Evolutionary conservation across 2,113 vertebrate genomes (phyloP), one percentile per base, ranked within the genome.

Genomic region (Dasypus novemcinctus): DNA sequence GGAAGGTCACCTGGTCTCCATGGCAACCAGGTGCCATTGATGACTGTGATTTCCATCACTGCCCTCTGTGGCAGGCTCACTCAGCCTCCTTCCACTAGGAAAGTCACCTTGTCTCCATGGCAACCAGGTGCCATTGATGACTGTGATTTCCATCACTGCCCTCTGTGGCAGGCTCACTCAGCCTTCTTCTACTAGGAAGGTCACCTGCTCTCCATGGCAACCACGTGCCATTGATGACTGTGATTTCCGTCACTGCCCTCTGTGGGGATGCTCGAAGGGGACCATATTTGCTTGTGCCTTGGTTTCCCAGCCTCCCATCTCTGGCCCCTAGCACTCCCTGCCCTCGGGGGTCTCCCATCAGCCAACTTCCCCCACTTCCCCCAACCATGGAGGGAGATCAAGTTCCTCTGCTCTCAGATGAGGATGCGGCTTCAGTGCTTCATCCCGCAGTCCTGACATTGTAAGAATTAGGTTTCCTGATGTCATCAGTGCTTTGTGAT

Each of bases 401-500:
- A 97, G 96, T 95, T 95, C 94, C 31, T 46, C 17, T 1, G 1
- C 23, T 95, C 94, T 97, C 96, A 80, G 91, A 89, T 75, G 89
- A 95, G 95, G 97, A 95, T 49, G 83, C 66, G 64, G 97, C 96
- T 63, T 97, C 97, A 97, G 97, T 88, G 97, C 96, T 98, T 98
- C 98, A 98, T 99, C 98, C 98, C 96, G 91, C 98, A 97, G 96
- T 93, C 97, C 97, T 97, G 98, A 98, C 98, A 98, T 97, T 87
- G 88, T 96, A 98, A 98, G 98, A 98, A 98, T 98, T 96, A 98
- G 98, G 98, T 98, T 98, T 98, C 97, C 72, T 8, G 75, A 97
- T 98, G 97, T 98, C 98, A 98, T 99, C 98, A 98, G 97, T 96
- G 97, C 95, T 96, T 97, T 95, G 97, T 98, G 98, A 98, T 98